Evolutionary conservation across 30 jellyfish, hydroid and myxozoan species (phyloP).

Genomic region (Aurelia coerulea): DNA sequence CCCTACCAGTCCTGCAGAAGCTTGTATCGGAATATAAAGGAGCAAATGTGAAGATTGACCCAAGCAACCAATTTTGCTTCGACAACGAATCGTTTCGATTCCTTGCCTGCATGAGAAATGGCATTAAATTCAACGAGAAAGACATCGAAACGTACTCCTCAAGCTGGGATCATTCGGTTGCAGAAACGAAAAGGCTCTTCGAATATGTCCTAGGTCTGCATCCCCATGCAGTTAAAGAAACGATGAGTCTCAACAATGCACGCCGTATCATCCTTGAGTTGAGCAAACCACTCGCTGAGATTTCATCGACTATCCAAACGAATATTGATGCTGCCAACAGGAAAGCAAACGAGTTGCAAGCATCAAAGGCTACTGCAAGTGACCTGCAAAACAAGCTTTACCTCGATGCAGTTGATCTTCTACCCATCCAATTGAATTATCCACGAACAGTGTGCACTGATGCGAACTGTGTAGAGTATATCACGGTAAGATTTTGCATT

Average conservation of each 20-base stretch:
- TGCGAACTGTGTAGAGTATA: constrained; percentile 49
- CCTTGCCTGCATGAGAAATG: constrained; percentile 60
- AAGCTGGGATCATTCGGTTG: constrained; percentile 68
- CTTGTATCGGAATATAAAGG: constrained; percentile 49
- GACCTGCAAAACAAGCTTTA: constrained; percentile 54
- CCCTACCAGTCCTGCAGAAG: constrained; percentile 51
- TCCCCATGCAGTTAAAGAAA: constrained; percentile 50
- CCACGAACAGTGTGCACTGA: constrained; percentile 80
- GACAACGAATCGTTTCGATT: constrained; percentile 76
- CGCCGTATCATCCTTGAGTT: constrained; percentile 48
- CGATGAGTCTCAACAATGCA: constrained; percentile 68
- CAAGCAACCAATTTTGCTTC: constrained; percentile 57
- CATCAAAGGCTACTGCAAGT: constrained; percentile 52
- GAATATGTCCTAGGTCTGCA: constrained; percentile 24
- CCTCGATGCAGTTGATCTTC: constrained; percentile 38
- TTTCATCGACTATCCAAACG: constrained; percentile 49
- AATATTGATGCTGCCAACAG: constrained; percentile 59
- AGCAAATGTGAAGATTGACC: constrained; percentile 40
- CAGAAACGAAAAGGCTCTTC: constrained; percentile 60
- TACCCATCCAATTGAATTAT: constrained; percentile 4
- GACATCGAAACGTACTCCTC: constrained; percentile 70
- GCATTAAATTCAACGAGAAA: constrained; percentile 22
- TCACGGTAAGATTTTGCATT: constrained; percentile 50
- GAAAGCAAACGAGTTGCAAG: constrained; percentile 37
- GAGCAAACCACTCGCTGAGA: constrained; percentile 73